Percentiles rank a stretch among this genome's conserved stretches.
These are phyloP conservation scores for Ramazzottius varieornatus DNA, from an alignment of 2,888 invertebrate genomes.

Conservation along the genomic window DNA sequence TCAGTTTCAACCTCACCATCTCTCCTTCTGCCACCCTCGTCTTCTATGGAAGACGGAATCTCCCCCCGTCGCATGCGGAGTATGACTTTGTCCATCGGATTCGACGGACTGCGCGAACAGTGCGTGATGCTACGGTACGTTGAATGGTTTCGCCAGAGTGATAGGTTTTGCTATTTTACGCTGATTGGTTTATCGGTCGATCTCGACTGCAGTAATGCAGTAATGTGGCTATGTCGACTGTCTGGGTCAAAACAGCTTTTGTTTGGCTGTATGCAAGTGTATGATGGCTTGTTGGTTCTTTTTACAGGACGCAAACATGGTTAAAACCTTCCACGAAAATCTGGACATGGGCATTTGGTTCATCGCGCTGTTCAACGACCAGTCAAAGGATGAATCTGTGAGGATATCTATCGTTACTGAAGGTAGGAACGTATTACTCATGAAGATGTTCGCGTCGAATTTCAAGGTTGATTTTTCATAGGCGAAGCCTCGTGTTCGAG, in stretches of 20 bases:
- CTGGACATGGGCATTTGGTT: constrained; percentile 21
- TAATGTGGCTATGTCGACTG: too few species aligned
- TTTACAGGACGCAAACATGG: neutral
- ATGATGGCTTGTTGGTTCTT: too few species aligned
- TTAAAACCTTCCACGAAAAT: constrained; percentile 10
- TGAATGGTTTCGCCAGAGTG: too few species aligned
- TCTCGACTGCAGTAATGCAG: too few species aligned
- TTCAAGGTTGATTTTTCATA: neutral
- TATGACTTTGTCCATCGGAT: constrained; percentile 22
- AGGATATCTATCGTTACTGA: neutral
- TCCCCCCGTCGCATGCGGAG: constrained; percentile 23
- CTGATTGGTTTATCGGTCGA: too few species aligned
- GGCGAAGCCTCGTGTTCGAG: constrained; percentile 40
- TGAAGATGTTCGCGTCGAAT: neutral
- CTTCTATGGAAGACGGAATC: constrained; percentile 22
- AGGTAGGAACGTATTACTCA: neutral
- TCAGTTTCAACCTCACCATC: constrained; percentile 7
- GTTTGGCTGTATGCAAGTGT: too few species aligned
- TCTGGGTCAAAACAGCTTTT: too few species aligned
- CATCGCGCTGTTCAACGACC: constrained; percentile 21
- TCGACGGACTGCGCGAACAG: constrained; percentile 12
- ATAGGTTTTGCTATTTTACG: too few species aligned
- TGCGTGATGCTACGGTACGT: too few species aligned
- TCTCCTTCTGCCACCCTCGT: constrained; percentile 19
- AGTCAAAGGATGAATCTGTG: constrained; percentile 8